Percentiles rank a stretch among this genome's conserved stretches.
These are phyloP conservation scores for Stenoptilia bipunctidactyla DNA, from an alignment of 2,888 invertebrate genomes.

Conservation along the genomic window DNA sequence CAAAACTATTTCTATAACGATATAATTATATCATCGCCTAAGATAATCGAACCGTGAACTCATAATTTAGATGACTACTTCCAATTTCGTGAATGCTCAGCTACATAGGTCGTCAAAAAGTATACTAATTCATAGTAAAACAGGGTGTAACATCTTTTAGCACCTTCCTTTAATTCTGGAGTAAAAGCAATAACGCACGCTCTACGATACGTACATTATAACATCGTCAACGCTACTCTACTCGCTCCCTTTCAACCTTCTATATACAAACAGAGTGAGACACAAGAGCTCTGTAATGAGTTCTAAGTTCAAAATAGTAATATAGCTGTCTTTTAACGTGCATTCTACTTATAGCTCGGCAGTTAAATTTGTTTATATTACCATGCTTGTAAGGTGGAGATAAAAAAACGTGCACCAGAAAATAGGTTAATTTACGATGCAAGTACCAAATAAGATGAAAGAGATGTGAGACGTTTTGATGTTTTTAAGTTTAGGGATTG, in stretches of 20 bases:
- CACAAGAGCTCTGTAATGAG: conserved; percentile 11
- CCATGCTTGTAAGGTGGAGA: conserved; percentile 1
- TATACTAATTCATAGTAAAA: too few species aligned
- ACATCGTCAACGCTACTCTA: conserved; percentile 24
- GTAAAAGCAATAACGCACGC: conserved; percentile 22
- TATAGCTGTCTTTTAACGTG: conserved; percentile 36
- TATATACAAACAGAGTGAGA: conserved; percentile 21
- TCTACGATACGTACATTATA: conserved; percentile 20
- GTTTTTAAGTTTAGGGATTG: too few species aligned
- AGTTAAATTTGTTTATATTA: conserved; percentile 19
- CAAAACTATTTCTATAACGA: too few species aligned
- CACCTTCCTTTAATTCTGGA: conserved; percentile 23
- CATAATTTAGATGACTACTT: too few species aligned
- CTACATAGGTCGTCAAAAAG: too few species aligned
- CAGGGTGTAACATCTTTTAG: conserved; percentile 25
- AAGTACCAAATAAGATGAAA: conserved; percentile 2
- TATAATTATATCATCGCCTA: too few species aligned
- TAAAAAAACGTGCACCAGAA: conserved; percentile 4
- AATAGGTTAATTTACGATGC: conserved; percentile 9
- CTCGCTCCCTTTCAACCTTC: conserved; percentile 26
- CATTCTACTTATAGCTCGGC: conserved; percentile 27
- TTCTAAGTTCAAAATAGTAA: conserved; percentile 27
- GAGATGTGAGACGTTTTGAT: neutral
- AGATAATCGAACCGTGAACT: too few species aligned
- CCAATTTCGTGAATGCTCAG: too few species aligned